Evolutionary conservation across 1,140 invertebrate species (phyloP), one percentile per base, ranked within the genome.

Genomic region (Drosophila auraria): DNA sequence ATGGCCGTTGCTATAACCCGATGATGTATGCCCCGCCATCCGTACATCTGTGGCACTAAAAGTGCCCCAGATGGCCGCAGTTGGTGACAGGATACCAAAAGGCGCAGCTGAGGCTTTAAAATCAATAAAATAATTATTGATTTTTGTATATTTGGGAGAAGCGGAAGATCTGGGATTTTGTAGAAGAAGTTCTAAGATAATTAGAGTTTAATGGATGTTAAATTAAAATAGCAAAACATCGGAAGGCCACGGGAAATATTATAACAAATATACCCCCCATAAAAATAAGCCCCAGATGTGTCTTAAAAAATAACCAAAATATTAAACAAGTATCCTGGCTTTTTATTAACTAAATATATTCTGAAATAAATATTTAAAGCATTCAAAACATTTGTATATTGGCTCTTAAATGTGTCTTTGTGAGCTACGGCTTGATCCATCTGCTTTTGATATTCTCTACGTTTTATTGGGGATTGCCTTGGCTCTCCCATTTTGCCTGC

Each of bases 21-120:
- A 66, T 78, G 75, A 69, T 78, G 74, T 78, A 78, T 45, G 61
- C 50, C 60, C 25, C 17, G 36, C 17, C 33, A 40, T 64, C 36
- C 36, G 53, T 58, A 23, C 62, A 68, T 68, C 62, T 65, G 60
- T 38, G 65, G 9, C 44, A 63, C 65, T 14, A 23, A 49, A 64
- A 68, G 17, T 17, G 50, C 40, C 40, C 47, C 68, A 68, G 68
- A 68, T 69, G 49, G 42, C 40, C n/a, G 45, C 61, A 64, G n/a
- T 49, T 64, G 64, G 65, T 68, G 60, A 50, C 65, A 70, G 40
- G 38, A 57, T 47, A 25, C 14, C 17, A 14, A 20, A 20, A 44
- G 63, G 20, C 47, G n/a, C 64, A 70, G 68, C 27, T 69, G 49
- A 47, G 45, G 30, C 12, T 14, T 7, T 3, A 5, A 27, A 3